Percentiles rank a stretch among this genome's conserved stretches.
Evolutionary conservation across 2,797 vertebrate genomes (phyloP).

Genomic region (Crenuchus spilurus): DNA sequence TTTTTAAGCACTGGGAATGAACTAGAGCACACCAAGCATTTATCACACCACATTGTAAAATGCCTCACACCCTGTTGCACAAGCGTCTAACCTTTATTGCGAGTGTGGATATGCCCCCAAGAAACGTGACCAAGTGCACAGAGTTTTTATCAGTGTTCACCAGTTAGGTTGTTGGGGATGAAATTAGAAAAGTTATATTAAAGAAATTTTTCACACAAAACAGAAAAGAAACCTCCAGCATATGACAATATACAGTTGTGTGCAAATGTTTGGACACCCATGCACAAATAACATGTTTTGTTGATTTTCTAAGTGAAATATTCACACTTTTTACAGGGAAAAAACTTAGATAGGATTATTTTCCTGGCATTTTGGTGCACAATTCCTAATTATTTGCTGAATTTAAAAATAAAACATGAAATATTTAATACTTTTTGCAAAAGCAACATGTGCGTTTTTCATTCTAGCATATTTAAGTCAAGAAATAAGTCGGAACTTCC

Average conservation of each 20-base stretch:
- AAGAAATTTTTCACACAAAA: neutral
- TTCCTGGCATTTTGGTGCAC: too few relatives aligned
- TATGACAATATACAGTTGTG: neutral
- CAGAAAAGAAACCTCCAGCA: neutral
- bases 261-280: too few relatives aligned
- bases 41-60: conserved; percentile 38
- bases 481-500: too few relatives aligned
- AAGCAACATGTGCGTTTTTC: too few relatives aligned
- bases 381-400: too few relatives aligned
- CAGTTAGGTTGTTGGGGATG: neutral
- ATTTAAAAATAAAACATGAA: too few relatives aligned
- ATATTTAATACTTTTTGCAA: too few relatives aligned
- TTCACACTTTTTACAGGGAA: too few relatives aligned
- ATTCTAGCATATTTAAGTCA: too few relatives aligned
- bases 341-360: too few relatives aligned
- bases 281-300: neutral
- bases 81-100: conserved; percentile 22
- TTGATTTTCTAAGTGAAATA: too few relatives aligned
- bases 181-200: neutral
- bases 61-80: conserved; percentile 7
- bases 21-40: conserved; percentile 14
- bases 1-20: conserved; percentile 30
- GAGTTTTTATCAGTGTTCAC: conserved; percentile 9
- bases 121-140: conserved; percentile 7
- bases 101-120: neutral